Evolutionary conservation across 2,888 invertebrate genomes (phyloP), one percentile per base, ranked within the genome.

Genomic region (Drosophila antonietae): DNA sequence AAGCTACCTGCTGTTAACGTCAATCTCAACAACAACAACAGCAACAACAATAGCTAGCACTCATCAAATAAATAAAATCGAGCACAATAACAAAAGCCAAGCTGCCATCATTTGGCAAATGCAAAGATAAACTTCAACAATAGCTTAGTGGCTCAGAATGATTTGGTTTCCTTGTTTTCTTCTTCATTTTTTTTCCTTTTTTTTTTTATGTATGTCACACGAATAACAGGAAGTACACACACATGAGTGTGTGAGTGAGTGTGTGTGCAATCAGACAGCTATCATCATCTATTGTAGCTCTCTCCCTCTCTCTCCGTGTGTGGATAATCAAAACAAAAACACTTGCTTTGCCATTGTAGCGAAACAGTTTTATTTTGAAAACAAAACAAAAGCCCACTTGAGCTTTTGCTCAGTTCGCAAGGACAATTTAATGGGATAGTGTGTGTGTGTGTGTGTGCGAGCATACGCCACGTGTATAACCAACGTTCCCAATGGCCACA

Each of bases 321-420:
- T 58, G 75, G 62, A 75, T 86, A 88, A 88, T 88, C 89, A 83
- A 81, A 88, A 80, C 77, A 75, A 76, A 86, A 81, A 79, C 75
- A 88, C 77, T 86, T 76, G 75, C 56, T 65, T 58, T 73, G 83
- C 51, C 62, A 74, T 84, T 84, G 83, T 66, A 67, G 80, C 82
- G 64, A 76, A 83, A 88, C 72, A 88, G 68, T 84, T 85, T 88
- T 78, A 81, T 83, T 84, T 88, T 51, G 18, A 51, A 79, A 88
- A 88, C 87, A 88, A 88, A 86, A 86, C 89, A 83, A 88, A 80
- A 80, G 87, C 81, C 79, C 73, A 76, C 87, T 88, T 86, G 84
- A 86, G 84, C 83, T 57, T 81, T 79, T 79, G 85, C 89, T 81
- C 75, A 81, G 75, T 64, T 81, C 58, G 49, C 66, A 72, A 71